Evolutionary conservation across 1,140 invertebrate genomes (phyloP).

Genomic region (Stegodyphus mimosarum): DNA sequence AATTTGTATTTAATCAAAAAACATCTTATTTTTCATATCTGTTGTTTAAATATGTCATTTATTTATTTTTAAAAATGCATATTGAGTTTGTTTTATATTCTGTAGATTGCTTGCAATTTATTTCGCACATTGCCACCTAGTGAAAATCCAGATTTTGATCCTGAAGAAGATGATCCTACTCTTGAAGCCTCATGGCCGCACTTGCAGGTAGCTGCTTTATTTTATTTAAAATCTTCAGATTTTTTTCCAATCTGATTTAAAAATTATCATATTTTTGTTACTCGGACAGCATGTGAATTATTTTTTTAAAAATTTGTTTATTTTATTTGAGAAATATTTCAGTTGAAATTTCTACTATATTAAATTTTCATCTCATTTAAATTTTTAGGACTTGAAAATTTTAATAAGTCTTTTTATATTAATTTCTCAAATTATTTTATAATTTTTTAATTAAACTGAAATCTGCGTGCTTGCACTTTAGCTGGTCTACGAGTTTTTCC

Average conservation of each 20-base stretch:
- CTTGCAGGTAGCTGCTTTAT: constrained; percentile 74
- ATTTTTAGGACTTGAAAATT: neutral
- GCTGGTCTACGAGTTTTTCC: constrained; percentile 73
- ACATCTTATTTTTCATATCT: neutral
- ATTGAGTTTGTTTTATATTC: constrained; percentile 4
- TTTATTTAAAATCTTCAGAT: too few relatives aligned
- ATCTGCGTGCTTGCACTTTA: neutral
- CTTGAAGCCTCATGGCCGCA: constrained; percentile 99
- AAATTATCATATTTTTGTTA: too few relatives aligned
- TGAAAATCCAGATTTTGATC: constrained; percentile 98
- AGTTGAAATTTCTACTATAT: neutral
- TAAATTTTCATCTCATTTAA: neutral
- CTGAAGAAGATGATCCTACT: constrained; percentile 99
- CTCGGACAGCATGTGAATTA: too few relatives aligned
- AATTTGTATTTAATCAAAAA: neutral
- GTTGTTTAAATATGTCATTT: neutral
- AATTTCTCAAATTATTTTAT: neutral
- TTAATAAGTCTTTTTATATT: neutral
- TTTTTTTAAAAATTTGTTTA: neutral
- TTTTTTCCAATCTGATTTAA: too few relatives aligned
- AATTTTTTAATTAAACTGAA: neutral
- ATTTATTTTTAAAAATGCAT: neutral
- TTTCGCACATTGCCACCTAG: constrained; percentile 97
- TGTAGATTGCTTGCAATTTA: constrained; percentile 74
- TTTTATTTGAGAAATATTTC: neutral